Evolutionary conservation across 2,888 invertebrate genomes (phyloP).

Genomic region (Bombyx huttoni): DNA sequence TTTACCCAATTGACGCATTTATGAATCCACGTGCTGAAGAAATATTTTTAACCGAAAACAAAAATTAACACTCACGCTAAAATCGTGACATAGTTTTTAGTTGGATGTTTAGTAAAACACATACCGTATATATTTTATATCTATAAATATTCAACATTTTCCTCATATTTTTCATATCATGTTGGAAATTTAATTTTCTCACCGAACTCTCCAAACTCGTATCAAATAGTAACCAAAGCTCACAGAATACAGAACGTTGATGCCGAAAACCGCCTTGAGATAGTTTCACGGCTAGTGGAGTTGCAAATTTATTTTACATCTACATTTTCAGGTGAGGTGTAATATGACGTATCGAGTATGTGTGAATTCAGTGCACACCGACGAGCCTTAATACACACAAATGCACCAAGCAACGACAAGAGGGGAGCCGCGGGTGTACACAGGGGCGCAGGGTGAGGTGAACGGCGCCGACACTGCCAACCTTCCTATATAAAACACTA

Average conservation of each 20-base stretch:
- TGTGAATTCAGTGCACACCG: constrained; percentile 28
- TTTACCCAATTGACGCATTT: not conserved
- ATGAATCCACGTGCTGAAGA: not conserved
- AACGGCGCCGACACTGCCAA: constrained; percentile 34
- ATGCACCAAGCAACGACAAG: constrained; percentile 12
- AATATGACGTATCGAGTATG: constrained; percentile 16
- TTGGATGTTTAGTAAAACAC: too few species aligned
- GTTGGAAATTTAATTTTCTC: too few species aligned
- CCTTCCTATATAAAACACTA: constrained; percentile 63
- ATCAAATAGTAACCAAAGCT: too few species aligned
- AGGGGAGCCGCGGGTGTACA: constrained; percentile 15
- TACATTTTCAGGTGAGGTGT: constrained; percentile 24
- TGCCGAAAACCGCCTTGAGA: not conserved
- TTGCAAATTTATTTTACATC: constrained; percentile 12
- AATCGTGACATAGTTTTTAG: too few species aligned
- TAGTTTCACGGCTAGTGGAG: not conserved
- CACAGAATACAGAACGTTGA: not conserved
- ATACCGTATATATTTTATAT: too few species aligned
- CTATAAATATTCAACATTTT: too few species aligned
- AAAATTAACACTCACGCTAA: not conserved
- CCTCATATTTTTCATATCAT: too few species aligned
- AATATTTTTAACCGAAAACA: not conserved
- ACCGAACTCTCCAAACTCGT: too few species aligned
- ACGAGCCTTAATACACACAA: constrained; percentile 16
- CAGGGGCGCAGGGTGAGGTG: constrained; percentile 20